Conservation (phyloP, 2,797 vertebrate genomes). For the Leptoclinus maculatus region DNA sequence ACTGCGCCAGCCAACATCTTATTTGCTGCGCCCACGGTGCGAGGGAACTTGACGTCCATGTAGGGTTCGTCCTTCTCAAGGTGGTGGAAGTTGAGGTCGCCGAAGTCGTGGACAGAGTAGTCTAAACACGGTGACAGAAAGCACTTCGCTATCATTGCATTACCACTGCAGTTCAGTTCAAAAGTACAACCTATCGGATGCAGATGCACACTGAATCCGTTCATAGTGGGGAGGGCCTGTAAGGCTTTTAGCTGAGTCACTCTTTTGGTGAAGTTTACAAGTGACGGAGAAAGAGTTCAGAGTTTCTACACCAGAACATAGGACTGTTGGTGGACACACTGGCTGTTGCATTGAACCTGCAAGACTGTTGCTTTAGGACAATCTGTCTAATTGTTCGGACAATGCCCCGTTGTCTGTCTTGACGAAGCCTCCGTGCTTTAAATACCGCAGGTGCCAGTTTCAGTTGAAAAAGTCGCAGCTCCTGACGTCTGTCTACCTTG, state of each 20-base stretch:
- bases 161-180: no score
- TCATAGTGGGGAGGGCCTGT: not conserved
- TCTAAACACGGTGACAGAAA: conserved; percentile 76
- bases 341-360: not conserved
- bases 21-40: conserved; percentile 92
- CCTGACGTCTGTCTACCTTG: not conserved
- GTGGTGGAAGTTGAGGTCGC: conserved; percentile 92
- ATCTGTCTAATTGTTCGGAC: not conserved
- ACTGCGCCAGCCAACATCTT: conserved; percentile 89
- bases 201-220: not conserved
- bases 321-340: not conserved
- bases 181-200: not conserved
- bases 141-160: not conserved
- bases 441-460: not conserved
- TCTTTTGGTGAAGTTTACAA: not conserved
- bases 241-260: not conserved
- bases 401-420: not conserved
- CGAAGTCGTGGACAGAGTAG: conserved; percentile 92
- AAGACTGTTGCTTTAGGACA: not conserved
- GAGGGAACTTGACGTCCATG: conserved; percentile 90
- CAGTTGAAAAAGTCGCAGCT: not conserved
- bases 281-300: not conserved
- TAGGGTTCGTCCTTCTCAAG: conserved; percentile 91
- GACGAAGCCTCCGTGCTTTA: not conserved
- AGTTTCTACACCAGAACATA: not conserved